Evolutionary conservation across 1,140 invertebrate genomes (phyloP).

Genomic region (Oryzaephilus surinamensis): DNA sequence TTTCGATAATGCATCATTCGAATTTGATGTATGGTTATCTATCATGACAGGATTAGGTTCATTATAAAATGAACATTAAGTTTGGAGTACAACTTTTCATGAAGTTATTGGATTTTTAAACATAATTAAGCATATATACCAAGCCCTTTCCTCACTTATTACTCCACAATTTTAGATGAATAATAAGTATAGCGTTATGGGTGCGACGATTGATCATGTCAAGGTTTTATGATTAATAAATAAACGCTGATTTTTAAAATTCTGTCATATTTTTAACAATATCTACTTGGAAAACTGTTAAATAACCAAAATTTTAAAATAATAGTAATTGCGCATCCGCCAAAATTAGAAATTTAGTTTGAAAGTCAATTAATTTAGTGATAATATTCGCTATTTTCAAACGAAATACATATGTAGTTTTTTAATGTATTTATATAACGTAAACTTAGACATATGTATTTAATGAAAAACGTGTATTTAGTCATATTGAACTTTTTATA

Average conservation of each 20-base stretch:
- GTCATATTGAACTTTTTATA: no score
- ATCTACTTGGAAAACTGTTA: no score
- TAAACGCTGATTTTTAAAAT: not conserved
- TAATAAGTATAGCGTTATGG: slow-evolving; percentile 6
- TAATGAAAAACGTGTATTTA: no score
- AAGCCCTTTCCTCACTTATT: slow-evolving; percentile 11
- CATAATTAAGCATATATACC: slow-evolving; percentile 14
- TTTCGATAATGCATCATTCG: slow-evolving; percentile 17
- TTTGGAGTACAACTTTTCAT: slow-evolving; percentile 14
- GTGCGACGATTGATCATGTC: slow-evolving; percentile 7
- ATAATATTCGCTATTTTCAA: no score
- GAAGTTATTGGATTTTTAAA: slow-evolving; percentile 17
- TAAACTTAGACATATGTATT: no score
- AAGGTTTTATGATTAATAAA: slow-evolving; percentile 6
- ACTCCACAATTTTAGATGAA: slow-evolving; percentile 14
- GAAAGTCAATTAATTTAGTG: no score
- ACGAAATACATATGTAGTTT: no score
- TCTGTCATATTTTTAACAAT: not conserved
- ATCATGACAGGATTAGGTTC: slow-evolving; percentile 11
- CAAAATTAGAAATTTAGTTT: no score
- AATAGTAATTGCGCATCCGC: no score
- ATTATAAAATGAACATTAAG: slow-evolving; percentile 10
- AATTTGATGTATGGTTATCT: slow-evolving; percentile 15
- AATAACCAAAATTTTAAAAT: no score
- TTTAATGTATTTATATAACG: no score